Evolutionary conservation across 2,797 vertebrate species (phyloP), one percentile per base, ranked within the genome.

Genomic region (Myripristis jacobus): DNA sequence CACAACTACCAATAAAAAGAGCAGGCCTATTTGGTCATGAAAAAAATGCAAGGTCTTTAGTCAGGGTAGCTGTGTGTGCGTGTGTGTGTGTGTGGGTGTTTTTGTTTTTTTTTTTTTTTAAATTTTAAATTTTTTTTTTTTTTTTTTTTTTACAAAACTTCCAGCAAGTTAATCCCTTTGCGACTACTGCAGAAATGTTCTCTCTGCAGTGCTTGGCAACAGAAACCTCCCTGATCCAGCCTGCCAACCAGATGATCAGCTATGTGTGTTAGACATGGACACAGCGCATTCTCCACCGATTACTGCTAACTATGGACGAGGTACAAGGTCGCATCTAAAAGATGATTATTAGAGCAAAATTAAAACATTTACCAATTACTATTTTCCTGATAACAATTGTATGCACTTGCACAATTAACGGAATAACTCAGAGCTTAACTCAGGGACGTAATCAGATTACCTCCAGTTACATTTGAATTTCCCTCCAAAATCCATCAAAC

Each of bases 151-250:
- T 48, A 76, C 27, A 54, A 70, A 56, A 63, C 60, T 83, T 84
- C 68, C 12, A 16, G 44, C 48, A 61, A 80, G 62, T 75, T 64
- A 65, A 87, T 81, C 59, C 66, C 48, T 56, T 53, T 65, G 79
- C 19, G 29, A 50, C 54, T 29, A 61, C 66, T 38, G 52, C n/a
- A 55, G 62, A 55, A 76, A 81, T 70, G 63, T 63, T 69, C 25
- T 53, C 16, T 29, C 57, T 48, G 66, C 44, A 63, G 71, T 41
- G 50, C 56, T 70, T 75, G 46, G 70, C 60, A 77, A 59, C 21
- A 1, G 34, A 55, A 67, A 78, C 11, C 7, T 47, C n/a, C 44
- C 44, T 54, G 43, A 79, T 65, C 54, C 22, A 46, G 70, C n/a
- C 69, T 47, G 47, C 31, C 48, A 66, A 60, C 67, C 51, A 52